Conservation (phyloP, 2,888 invertebrate genomes). For the Tetramorium bicarinatum region DNA sequence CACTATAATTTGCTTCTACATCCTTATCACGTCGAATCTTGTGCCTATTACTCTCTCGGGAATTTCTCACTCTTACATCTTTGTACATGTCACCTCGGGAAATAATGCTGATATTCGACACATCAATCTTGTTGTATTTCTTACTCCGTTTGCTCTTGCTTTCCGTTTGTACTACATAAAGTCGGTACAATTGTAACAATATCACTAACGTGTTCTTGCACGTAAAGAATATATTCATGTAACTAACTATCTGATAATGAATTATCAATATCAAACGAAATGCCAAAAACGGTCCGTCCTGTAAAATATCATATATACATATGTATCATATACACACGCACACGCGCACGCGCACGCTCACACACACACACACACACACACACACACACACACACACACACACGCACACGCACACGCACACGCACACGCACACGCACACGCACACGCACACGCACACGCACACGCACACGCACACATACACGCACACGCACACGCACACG, state of each 20-base stretch:
- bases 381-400: too few species aligned
- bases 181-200: conserved; percentile 93
- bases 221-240: conserved; percentile 98
- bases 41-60: conserved; percentile 69
- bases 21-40: conserved; percentile 73
- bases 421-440: too few species aligned
- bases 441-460: too few species aligned
- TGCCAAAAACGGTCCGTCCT: conserved; percentile 95
- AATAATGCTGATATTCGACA: conserved; percentile 82
- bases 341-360: too few species aligned
- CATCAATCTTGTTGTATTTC: conserved; percentile 75
- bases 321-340: too few species aligned
- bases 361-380: too few species aligned
- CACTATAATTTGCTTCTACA: conserved; percentile 74
- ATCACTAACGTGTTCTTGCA: conserved; percentile 97
- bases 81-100: conserved; percentile 78
- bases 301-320: conserved; percentile 77
- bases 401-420: too few species aligned
- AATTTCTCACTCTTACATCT: conserved; percentile 62
- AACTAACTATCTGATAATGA: conserved; percentile 95
- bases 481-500: too few species aligned
- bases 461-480: too few species aligned
- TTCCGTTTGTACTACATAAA: conserved; percentile 93
- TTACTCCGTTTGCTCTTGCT: conserved; percentile 86
- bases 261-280: conserved; percentile 95